phyloP scores from a whole-genome alignment of 2,888 invertebrate genomes.

The Apodemia mormo region DNA sequence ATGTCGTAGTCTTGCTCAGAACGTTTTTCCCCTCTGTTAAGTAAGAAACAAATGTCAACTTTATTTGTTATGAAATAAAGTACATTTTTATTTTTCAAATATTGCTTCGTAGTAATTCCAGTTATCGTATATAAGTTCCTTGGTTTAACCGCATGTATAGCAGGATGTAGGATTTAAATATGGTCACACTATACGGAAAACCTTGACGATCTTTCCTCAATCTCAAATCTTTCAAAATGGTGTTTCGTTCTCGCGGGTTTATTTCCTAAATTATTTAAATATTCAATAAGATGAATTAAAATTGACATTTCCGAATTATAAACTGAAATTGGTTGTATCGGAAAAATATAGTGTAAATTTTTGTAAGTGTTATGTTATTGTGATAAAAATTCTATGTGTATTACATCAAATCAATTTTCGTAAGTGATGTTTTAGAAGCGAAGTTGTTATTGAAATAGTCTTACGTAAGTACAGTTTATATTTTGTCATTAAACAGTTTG shows the following conservation, averaged over 20 bases:
- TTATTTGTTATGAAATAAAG: no score
- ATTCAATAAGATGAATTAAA: constrained; percentile 59
- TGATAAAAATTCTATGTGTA: constrained; percentile 43
- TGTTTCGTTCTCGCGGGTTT: constrained; percentile 72
- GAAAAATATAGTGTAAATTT: constrained; percentile 48
- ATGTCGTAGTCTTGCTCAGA: no score
- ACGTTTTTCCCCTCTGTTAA: no score
- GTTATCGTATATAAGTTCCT: no score
- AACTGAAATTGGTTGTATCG: constrained; percentile 38
- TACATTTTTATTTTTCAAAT: no score
- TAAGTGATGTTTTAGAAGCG: constrained; percentile 67
- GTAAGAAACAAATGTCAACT: no score
- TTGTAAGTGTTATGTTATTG: constrained; percentile 42
- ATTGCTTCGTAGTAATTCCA: no score
- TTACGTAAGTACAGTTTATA: constrained; percentile 73
- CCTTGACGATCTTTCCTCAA: constrained; percentile 63
- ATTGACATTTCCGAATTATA: constrained; percentile 48
- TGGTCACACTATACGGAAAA: constrained; percentile 45
- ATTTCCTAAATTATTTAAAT: constrained; percentile 62
- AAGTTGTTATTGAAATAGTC: constrained; percentile 66
- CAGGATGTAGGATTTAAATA: background rate
- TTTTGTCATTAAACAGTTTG: constrained; percentile 58
- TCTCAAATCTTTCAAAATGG: constrained; percentile 77
- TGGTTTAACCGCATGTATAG: background rate
- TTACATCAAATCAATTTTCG: constrained; percentile 57